phyloP scores from a whole-genome alignment of 1,140 invertebrate genomes.

The Ylistrum balloti region DNA sequence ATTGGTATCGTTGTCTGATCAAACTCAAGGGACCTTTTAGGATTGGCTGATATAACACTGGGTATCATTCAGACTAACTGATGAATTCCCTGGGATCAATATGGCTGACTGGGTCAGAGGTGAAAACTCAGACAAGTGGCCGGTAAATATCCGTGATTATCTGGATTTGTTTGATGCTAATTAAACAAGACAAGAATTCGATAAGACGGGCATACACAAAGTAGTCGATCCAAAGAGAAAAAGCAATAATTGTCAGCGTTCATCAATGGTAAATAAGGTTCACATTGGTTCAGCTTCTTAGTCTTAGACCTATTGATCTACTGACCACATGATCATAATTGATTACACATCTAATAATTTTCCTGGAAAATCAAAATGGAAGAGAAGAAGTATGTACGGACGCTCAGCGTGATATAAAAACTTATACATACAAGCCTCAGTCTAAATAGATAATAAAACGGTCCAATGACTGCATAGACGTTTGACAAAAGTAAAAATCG shows the following conservation, averaged over 20 bases:
- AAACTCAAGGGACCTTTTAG: neutral
- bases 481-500: too few relatives aligned
- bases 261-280: neutral
- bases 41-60: neutral
- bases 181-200: neutral
- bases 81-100: neutral
- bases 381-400: too few relatives aligned
- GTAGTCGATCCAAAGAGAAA: neutral
- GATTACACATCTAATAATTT: too few relatives aligned
- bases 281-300: too few relatives aligned
- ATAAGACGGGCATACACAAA: neutral
- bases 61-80: neutral
- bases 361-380: too few relatives aligned
- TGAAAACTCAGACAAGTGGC: neutral
- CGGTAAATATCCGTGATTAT: neutral
- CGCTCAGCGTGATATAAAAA: too few relatives aligned
- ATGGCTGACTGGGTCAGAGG: neutral
- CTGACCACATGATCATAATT: too few relatives aligned
- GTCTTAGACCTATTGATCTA: too few relatives aligned
- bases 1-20: constrained; percentile 7
- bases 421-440: too few relatives aligned
- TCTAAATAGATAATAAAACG: too few relatives aligned
- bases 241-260: neutral
- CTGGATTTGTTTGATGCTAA: neutral
- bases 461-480: too few relatives aligned